A percentile compares a stretch with the other conserved stretches of the same genome.
Conservation (phyloP, 2,113 vertebrate genomes). For the Tyto alba region DNA sequence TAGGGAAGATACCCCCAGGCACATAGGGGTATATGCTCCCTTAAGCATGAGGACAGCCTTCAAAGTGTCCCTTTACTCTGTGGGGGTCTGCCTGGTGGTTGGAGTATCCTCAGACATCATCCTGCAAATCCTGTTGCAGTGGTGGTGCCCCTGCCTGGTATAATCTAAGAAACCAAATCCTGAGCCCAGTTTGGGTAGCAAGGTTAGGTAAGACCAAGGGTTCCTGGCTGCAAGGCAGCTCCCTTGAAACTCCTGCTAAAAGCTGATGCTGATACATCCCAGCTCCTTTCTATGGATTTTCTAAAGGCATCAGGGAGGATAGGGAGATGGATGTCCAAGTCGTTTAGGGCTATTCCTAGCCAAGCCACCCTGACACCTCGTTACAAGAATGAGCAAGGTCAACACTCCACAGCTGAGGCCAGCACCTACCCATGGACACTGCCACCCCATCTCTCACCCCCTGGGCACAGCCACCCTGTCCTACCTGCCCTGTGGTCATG, state of each 20-base stretch:
- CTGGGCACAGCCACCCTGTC: not conserved
- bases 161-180: not conserved
- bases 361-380: not conserved
- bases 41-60: not conserved
- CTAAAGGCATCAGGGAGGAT: not conserved
- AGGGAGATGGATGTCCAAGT: not conserved
- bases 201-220: not conserved
- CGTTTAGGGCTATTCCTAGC: not conserved
- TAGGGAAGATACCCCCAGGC: not conserved
- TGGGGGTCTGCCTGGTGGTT: not conserved
- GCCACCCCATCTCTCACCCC: not conserved
- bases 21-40: fast-evolving
- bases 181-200: not conserved
- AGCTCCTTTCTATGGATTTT: not conserved
- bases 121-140: not conserved
- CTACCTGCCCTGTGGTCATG: fast-evolving
- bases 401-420: not conserved
- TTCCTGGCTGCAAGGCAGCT: not conserved
- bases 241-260: not conserved
- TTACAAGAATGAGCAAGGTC: not conserved
- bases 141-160: not conserved
- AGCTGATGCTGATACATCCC: not conserved
- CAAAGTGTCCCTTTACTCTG: not conserved
- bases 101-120: not conserved
- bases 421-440: not conserved